These are phyloP conservation scores for Camponotus floridanus DNA, from an alignment of 1,140 invertebrate genomes.

Conservation along the genomic window DNA sequence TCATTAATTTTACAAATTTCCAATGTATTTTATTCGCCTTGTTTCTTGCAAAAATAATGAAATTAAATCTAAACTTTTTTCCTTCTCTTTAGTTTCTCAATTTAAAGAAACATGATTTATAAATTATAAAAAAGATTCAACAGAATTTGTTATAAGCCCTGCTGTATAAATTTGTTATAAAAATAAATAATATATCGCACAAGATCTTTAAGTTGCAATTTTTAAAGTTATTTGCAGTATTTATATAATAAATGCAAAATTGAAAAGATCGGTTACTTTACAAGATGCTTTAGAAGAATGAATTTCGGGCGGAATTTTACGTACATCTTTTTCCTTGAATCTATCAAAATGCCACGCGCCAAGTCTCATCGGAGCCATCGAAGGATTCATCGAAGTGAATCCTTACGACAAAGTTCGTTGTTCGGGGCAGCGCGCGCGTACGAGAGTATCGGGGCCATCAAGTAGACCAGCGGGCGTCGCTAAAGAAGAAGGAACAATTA, in stretches of 20 bases:
- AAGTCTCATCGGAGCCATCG: slow-evolving; percentile 55
- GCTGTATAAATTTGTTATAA: too few relatives aligned
- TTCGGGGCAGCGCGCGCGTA: neutral
- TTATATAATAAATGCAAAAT: slow-evolving; percentile 4
- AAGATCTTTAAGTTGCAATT: neutral
- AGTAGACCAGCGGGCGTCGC: slow-evolving; percentile 72
- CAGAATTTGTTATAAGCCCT: too few relatives aligned
- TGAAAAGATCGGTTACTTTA: neutral
- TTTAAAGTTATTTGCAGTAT: neutral
- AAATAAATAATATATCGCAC: neutral
- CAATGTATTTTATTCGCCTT: neutral
- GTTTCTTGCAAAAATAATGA: too few relatives aligned
- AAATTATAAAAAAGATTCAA: too few relatives aligned
- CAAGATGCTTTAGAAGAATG: neutral
- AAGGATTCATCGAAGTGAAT: slow-evolving; percentile 51
- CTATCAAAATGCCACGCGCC: slow-evolving; percentile 58
- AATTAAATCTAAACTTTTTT: too few relatives aligned
- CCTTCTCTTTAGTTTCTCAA: too few relatives aligned
- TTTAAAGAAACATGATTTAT: too few relatives aligned
- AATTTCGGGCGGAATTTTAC: neutral
- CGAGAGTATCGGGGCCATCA: slow-evolving; percentile 18
- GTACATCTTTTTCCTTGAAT: slow-evolving; percentile 18
- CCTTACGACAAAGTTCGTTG: slow-evolving; percentile 68
- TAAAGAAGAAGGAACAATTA: slow-evolving; percentile 77
- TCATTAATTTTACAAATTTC: neutral